phyloP scores from a whole-genome alignment of 1,140 invertebrate genomes.

The Dendrolimus kikuchii region DNA sequence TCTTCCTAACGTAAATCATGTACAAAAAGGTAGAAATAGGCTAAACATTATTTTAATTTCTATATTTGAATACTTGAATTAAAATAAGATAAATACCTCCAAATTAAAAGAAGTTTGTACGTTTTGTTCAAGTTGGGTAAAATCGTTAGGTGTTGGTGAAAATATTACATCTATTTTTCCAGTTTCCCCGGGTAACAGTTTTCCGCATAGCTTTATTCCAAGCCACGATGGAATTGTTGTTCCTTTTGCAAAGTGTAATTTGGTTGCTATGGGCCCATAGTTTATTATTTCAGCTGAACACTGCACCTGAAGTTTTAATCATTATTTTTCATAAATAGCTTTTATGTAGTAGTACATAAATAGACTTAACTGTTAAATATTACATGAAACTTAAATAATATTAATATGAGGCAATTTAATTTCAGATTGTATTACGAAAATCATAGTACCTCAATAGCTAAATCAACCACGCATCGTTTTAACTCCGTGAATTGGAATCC shows the following conservation, averaged over 20 bases:
- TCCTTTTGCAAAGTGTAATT: slow-evolving; percentile 46
- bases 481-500: too few species aligned
- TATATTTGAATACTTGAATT: background rate
- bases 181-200: slow-evolving; percentile 45
- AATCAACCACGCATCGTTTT: too few species aligned
- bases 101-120: slow-evolving; percentile 48
- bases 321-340: slow-evolving; percentile 1
- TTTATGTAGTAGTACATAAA: too few species aligned
- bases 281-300: slow-evolving; percentile 50
- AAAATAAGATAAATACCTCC: slow-evolving; percentile 27
- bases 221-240: slow-evolving; percentile 40
- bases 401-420: too few species aligned
- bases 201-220: slow-evolving; percentile 46
- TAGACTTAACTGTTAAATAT: too few species aligned
- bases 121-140: slow-evolving; percentile 46
- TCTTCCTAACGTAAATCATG: too few species aligned
- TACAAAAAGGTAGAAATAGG: too few species aligned
- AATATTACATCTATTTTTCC: slow-evolving; percentile 51
- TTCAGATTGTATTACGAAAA: too few species aligned
- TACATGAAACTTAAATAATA: too few species aligned
- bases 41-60: background rate
- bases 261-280: slow-evolving; percentile 51
- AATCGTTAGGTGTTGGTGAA: slow-evolving; percentile 39
- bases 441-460: too few species aligned
- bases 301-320: slow-evolving; percentile 34